Evolutionary conservation across 1,140 invertebrate species (phyloP), one percentile per base, ranked within the genome.

Genomic region (Zaprionus ornatus): DNA sequence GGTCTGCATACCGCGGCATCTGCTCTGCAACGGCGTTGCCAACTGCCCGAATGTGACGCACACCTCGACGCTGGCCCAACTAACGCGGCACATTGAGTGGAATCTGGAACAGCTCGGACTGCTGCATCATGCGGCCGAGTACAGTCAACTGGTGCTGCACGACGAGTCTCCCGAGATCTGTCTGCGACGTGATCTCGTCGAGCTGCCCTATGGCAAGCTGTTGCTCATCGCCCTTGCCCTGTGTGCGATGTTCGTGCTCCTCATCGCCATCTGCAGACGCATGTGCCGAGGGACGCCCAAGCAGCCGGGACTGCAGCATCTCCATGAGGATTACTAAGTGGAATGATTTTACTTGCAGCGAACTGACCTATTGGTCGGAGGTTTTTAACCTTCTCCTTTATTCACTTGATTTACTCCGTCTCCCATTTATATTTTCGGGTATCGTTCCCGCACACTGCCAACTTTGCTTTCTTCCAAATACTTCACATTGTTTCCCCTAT

Each of bases 1-100:
- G 2, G 93, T 97, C 4, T 98, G 97, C 84, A 97, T 98, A 79
- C 96, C 97, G 1, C 94, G 95, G 7, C 94, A 96, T 77, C 93
- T 98, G 13, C 94, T 98, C 0, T 98, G 97, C 90, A 98, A 98
- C 87, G 97, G 97, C 12, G 94, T 97, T 1, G 94, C 97, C 1
- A 90, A 90, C 32, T 98, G 97, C 92, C 97, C 97, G 0, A 96
- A 96, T 73, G 93, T 92, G 10, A 93, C 93, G 40, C 78, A 82
- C 91, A 93, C 91, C 91, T 94, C 81, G 91, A 94, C 85, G 77
- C 69, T 91, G 93, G 93, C 72, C 91, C 93, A 90, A 87, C 93
- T 92, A 86, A 93, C 76, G 92, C 93, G 84, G 60, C 92, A 94
- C 91, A 74, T 93, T 64, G 94, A 94, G 79, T 94, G 95, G 76